phyloP scores from a whole-genome alignment of 1,140 invertebrate species.

The Danaus melanippus region DNA sequence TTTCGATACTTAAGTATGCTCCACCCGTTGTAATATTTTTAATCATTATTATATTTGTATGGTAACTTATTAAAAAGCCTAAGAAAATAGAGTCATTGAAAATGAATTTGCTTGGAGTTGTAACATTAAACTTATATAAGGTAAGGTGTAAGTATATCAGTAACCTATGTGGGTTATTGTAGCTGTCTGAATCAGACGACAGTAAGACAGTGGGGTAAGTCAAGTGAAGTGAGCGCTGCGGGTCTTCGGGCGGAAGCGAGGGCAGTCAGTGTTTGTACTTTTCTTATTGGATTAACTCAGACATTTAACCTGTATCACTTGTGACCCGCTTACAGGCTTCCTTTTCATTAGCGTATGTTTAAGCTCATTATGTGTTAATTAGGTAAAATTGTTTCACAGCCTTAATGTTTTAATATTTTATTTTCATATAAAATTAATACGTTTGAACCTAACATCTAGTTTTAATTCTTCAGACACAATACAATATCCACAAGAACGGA shows the following conservation, averaged over 20 bases:
- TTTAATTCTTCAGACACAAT: no score
- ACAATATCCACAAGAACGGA: no score
- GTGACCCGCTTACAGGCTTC: slow-evolving; percentile 67
- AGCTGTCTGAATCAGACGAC: slow-evolving; percentile 40
- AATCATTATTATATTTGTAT: slow-evolving; percentile 1
- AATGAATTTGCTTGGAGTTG: no score
- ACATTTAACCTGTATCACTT: slow-evolving; percentile 67
- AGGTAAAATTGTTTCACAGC: slow-evolving; percentile 14
- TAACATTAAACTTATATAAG: no score
- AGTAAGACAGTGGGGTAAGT: slow-evolving; percentile 66
- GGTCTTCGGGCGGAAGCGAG: slow-evolving; percentile 66
- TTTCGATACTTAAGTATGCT: no score
- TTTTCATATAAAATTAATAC: no score
- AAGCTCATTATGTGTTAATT: slow-evolving; percentile 29
- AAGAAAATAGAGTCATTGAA: no score
- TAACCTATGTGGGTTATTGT: slow-evolving; percentile 29
- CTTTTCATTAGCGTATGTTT: slow-evolving; percentile 46
- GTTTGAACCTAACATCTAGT: no score
- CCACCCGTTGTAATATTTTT: neutral
- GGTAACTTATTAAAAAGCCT: no score
- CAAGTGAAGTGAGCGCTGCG: slow-evolving; percentile 58
- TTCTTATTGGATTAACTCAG: slow-evolving; percentile 67
- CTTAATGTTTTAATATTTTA: no score
- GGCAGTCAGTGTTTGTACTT: slow-evolving; percentile 66
- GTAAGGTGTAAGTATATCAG: no score